Evolutionary conservation across 2,113 vertebrate genomes (phyloP).

Genomic region (Carollia perspicillata): DNA sequence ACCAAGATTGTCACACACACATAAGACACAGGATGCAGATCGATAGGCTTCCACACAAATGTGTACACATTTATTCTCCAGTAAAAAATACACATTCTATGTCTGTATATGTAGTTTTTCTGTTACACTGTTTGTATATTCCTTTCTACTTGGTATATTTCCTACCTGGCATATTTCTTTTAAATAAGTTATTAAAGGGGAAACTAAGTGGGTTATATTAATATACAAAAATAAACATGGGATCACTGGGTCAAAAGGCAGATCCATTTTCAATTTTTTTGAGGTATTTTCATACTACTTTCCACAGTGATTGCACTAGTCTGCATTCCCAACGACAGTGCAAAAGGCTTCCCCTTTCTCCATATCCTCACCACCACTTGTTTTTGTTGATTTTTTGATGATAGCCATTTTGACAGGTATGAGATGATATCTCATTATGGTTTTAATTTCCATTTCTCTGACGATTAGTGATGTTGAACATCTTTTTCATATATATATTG

Average conservation of each 20-base stretch:
- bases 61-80: neutral
- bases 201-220: neutral
- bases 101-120: neutral
- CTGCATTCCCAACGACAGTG: too few relatives aligned
- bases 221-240: neutral
- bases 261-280: too few relatives aligned
- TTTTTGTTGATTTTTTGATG: too few relatives aligned
- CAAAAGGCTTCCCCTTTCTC: too few relatives aligned
- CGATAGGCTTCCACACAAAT: neutral
- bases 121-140: neutral
- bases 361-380: too few relatives aligned
- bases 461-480: too few relatives aligned
- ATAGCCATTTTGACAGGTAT: too few relatives aligned
- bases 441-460: too few relatives aligned
- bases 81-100: neutral
- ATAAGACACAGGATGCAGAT: neutral
- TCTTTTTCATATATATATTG: too few relatives aligned
- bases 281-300: too few relatives aligned
- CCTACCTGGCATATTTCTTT: neutral
- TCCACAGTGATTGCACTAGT: too few relatives aligned
- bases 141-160: neutral
- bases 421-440: too few relatives aligned
- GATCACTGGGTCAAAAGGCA: neutral
- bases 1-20: neutral
- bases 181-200: neutral